A percentile compares a stretch with the other conserved stretches of the same genome.
These are phyloP conservation scores for Madoqua kirkii DNA, from an alignment of 2,113 vertebrate species.

Conservation along the genomic window DNA sequence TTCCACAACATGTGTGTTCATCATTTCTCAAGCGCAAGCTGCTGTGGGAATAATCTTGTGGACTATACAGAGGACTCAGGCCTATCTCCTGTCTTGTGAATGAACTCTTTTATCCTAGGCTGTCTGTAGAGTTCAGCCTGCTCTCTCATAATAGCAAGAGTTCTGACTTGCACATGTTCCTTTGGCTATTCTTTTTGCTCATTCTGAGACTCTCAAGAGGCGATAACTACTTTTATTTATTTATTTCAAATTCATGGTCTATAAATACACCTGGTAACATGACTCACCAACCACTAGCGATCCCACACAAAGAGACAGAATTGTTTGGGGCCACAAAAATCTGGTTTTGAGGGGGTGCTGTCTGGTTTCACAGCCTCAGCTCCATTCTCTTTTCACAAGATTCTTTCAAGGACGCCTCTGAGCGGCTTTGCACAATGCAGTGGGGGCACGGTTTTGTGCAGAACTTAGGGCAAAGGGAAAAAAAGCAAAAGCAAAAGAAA, in stretches of 20 bases:
- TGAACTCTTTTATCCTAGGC: not conserved
- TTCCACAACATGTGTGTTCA: not conserved
- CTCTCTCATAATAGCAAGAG: not conserved
- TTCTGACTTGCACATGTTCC: slow-evolving; percentile 4
- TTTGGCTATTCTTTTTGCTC: slow-evolving; percentile 8
- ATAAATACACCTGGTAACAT: slow-evolving; percentile 63
- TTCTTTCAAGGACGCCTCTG: slow-evolving; percentile 50
- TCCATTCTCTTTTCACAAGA: slow-evolving; percentile 29
- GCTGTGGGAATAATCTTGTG: not conserved
- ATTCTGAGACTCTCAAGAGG: not conserved
- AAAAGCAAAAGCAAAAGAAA: slow-evolving; percentile 12
- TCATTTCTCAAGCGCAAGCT: not conserved
- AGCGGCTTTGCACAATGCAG: slow-evolving; percentile 10
- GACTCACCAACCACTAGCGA: slow-evolving; percentile 60
- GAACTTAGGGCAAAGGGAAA: slow-evolving; percentile 3
- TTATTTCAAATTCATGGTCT: slow-evolving; percentile 45
- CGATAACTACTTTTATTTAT: slow-evolving; percentile 23
- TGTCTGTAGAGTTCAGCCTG: slow-evolving; percentile 5
- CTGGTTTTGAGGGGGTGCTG: slow-evolving; percentile 56
- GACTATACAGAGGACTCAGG: not conserved
- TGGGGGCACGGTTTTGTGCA: slow-evolving; percentile 28
- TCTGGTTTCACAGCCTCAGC: slow-evolving; percentile 60
- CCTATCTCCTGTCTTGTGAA: not conserved
- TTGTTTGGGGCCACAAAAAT: slow-evolving; percentile 58
- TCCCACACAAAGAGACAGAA: slow-evolving; percentile 55